These are phyloP conservation scores for Rotaria macrura DNA, from an alignment of 2,888 invertebrate species.

Conservation along the genomic window DNA sequence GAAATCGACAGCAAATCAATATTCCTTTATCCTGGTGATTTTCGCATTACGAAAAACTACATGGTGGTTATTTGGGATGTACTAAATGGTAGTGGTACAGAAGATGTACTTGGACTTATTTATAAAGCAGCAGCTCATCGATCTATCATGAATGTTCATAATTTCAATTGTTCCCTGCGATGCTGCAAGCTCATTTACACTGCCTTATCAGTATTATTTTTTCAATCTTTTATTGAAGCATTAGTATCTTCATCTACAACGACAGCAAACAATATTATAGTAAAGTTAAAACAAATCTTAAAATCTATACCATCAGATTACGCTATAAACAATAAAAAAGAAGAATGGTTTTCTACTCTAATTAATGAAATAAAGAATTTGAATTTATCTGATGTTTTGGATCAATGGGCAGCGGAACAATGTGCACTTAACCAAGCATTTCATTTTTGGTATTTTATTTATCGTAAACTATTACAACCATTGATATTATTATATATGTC, in stretches of 20 bases:
- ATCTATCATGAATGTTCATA: neutral
- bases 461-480: neutral
- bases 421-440: neutral
- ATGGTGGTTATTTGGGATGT: no score
- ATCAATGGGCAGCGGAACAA: neutral
- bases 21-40: neutral
- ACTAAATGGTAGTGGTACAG: no score
- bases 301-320: neutral
- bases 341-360: neutral
- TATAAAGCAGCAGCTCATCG: no score
- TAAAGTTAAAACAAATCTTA: neutral
- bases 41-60: no score
- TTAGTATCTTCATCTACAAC: neutral
- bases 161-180: neutral
- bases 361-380: neutral
- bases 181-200: neutral
- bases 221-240: neutral
- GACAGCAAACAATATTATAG: no score
- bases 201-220: neutral
- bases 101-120: no score
- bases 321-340: neutral
- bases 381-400: neutral
- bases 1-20: neutral
- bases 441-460: neutral
- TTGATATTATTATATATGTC: neutral